Percentiles rank a stretch among this genome's conserved stretches.
These are phyloP conservation scores for Anaspis maculata DNA, from an alignment of 2,888 invertebrate genomes.

Conservation along the genomic window DNA sequence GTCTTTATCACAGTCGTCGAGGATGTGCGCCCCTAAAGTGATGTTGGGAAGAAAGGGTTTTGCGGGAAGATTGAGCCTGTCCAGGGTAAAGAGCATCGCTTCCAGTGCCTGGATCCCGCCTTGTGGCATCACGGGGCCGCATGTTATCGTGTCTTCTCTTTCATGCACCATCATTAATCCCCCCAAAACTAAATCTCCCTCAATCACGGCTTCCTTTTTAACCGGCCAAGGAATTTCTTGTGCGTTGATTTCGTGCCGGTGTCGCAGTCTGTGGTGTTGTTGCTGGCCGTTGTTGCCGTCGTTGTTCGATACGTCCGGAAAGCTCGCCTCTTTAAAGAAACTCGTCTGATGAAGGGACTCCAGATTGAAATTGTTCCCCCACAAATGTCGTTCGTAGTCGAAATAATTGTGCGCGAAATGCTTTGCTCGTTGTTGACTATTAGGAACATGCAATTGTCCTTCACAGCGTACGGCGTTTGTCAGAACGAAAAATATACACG, in stretches of 20 bases:
- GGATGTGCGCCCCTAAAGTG: conserved; percentile 75
- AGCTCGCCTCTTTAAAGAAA: too few species aligned
- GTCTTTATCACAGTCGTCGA: conserved; percentile 94
- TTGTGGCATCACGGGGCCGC: conserved; percentile 91
- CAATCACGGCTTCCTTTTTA: conserved; percentile 77
- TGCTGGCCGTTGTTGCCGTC: conserved; percentile 7
- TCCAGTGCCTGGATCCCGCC: conserved; percentile 84
- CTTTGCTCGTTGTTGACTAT: conserved; percentile 7
- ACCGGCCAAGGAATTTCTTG: conserved; percentile 60
- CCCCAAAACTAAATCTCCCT: conserved; percentile 81
- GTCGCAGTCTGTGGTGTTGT: conserved; percentile 16
- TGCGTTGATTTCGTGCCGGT: conserved; percentile 17
- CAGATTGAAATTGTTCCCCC: neutral
- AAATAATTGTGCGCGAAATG: conserved; percentile 3
- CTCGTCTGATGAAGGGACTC: too few species aligned
- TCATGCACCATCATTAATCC: conserved; percentile 95
- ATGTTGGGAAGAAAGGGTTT: conserved; percentile 68
- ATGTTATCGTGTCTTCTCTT: conserved; percentile 76
- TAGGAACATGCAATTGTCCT: too few species aligned
- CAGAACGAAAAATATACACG: too few species aligned
- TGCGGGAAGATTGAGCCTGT: conserved; percentile 61
- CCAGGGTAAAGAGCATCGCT: conserved; percentile 86
- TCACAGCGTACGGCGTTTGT: too few species aligned
- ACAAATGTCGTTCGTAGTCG: neutral
- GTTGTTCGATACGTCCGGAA: too few species aligned